phyloP scores from a whole-genome alignment of 2,888 invertebrate genomes.

The Belgica antarctica region DNA sequence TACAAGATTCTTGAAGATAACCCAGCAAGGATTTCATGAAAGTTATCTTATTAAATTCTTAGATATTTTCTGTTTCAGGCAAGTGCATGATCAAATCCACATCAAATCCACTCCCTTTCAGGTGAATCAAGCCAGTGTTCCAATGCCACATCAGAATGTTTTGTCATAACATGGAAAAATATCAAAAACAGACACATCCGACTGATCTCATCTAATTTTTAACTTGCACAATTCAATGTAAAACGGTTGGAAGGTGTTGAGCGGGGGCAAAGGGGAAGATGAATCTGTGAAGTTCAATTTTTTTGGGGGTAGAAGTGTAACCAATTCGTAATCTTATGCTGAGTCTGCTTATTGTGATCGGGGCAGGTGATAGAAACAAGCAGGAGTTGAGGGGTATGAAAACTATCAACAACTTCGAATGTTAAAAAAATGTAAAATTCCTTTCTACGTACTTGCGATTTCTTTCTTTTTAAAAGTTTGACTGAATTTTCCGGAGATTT shows the following conservation, averaged over 20 bases:
- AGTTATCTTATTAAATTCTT: too few relatives aligned
- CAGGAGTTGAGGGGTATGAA: not conserved
- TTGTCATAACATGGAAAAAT: not conserved
- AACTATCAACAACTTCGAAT: conserved; percentile 11
- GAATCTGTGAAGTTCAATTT: not conserved
- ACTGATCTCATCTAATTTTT: not conserved
- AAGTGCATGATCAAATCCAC: too few relatives aligned
- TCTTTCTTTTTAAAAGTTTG: conserved; percentile 5
- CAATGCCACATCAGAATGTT: conserved; percentile 1
- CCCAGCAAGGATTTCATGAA: too few relatives aligned
- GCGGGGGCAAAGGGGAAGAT: not conserved
- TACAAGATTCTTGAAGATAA: too few relatives aligned
- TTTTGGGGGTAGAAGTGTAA: not conserved
- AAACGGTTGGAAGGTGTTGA: not conserved
- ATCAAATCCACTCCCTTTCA: too few relatives aligned
- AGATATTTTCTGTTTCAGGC: too few relatives aligned
- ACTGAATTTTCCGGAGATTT: not conserved
- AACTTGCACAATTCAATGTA: conserved; percentile 2
- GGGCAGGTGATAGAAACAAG: conserved; percentile 5
- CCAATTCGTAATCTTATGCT: too few relatives aligned
- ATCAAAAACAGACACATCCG: not conserved
- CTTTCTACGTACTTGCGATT: conserved; percentile 21
- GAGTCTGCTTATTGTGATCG: too few relatives aligned
- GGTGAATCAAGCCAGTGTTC: too few relatives aligned
- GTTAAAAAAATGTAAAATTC: conserved; percentile 15